Conservation (phyloP, 2,113 vertebrate genomes). For the Melanocharis versteri region DNA sequence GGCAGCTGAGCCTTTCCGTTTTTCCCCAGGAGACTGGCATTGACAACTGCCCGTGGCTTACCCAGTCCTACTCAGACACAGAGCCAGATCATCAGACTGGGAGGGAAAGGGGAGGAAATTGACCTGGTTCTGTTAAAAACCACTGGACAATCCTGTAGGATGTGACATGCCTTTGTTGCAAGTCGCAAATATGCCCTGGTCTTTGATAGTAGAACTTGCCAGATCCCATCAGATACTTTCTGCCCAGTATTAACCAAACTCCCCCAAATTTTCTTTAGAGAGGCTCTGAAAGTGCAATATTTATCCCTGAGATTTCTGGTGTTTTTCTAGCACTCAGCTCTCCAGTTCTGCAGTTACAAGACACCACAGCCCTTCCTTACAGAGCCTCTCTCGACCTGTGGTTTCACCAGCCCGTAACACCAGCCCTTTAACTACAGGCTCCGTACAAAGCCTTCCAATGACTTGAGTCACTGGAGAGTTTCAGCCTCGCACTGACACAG, state of each 20-base stretch:
- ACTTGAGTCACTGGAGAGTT: conserved; percentile 18
- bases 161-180: not conserved
- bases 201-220: not conserved
- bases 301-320: not conserved
- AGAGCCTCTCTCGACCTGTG: not conserved
- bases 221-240: not conserved
- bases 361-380: not conserved
- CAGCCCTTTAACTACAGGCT: not conserved
- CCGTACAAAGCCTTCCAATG: not conserved
- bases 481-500: not conserved
- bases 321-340: not conserved
- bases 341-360: not conserved
- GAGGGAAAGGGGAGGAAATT: not conserved
- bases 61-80: not conserved
- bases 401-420: not conserved
- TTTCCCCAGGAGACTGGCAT: not conserved
- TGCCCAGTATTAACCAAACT: not conserved
- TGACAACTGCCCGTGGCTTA: conserved; percentile 16
- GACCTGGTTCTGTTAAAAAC: not conserved
- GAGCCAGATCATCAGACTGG: not conserved
- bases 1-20: conserved; percentile 25
- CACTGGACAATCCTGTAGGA: fast-evolving
- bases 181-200: fast-evolving
- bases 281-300: not conserved
- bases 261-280: not conserved